Conservation (phyloP, 2,888 invertebrate genomes). For the Gortyna flavago region DNA sequence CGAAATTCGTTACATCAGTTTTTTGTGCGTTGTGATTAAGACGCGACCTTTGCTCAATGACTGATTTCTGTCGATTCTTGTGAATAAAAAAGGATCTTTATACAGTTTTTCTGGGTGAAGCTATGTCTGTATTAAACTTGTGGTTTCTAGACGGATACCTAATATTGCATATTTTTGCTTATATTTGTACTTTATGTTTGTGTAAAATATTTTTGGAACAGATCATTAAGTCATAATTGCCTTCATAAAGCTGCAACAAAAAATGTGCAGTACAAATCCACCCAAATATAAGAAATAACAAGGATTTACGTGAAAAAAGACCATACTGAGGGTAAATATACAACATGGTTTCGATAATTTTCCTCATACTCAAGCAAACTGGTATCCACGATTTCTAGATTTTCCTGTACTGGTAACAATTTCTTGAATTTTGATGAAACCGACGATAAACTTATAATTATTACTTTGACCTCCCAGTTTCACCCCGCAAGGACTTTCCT, state of each 20-base stretch:
- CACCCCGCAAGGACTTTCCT: conserved; percentile 67
- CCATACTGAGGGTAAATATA: not conserved
- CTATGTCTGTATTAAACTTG: conserved; percentile 17
- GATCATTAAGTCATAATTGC: not conserved
- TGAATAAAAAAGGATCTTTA: conserved; percentile 46
- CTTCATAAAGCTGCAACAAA: conserved; percentile 1
- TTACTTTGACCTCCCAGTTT: conserved; percentile 44
- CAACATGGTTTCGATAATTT: not conserved
- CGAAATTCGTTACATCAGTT: conserved; percentile 55
- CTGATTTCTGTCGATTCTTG: conserved; percentile 61
- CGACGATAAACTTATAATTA: conserved; percentile 50
- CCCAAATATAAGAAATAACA: not conserved
- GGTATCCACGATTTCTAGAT: conserved; percentile 33
- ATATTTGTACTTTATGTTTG: not conserved
- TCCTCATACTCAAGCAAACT: conserved; percentile 26
- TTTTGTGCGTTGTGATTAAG: conserved; percentile 57
- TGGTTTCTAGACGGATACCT: conserved; percentile 9
- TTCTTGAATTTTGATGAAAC: conserved; percentile 44
- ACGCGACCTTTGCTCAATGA: conserved; percentile 66
- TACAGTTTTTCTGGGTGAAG: conserved; percentile 42
- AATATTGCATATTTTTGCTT: not conserved
- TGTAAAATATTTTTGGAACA: not conserved
- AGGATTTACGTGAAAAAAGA: not conserved
- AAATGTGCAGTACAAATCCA: not conserved
- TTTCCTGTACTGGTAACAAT: conserved; percentile 46